These are phyloP conservation scores for Orthosia incerta DNA, from an alignment of 2,888 invertebrate species.

Conservation along the genomic window DNA sequence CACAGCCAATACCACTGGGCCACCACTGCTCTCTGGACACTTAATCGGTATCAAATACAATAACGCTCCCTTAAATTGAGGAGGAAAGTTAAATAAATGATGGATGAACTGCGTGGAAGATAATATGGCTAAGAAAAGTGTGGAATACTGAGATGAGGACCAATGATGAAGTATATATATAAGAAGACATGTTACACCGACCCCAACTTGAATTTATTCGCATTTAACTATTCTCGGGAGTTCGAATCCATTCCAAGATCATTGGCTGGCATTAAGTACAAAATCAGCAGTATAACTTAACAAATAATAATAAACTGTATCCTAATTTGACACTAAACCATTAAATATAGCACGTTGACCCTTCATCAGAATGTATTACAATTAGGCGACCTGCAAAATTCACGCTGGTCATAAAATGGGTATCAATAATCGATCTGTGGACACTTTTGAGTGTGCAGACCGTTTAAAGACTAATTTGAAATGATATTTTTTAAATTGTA, in stretches of 20 bases:
- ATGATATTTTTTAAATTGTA: slow-evolving; percentile 29
- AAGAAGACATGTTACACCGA: too few species aligned
- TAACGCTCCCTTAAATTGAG: too few species aligned
- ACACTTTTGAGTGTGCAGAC: slow-evolving; percentile 41
- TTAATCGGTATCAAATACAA: too few species aligned
- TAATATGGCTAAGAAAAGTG: too few species aligned
- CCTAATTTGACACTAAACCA: slow-evolving; percentile 44
- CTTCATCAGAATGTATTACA: slow-evolving; percentile 26
- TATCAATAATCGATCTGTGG: slow-evolving; percentile 48
- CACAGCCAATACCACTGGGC: too few species aligned
- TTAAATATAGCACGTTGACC: slow-evolving; percentile 56
- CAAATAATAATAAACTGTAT: slow-evolving; percentile 59
- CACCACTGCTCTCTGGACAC: too few species aligned
- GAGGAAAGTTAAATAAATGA: too few species aligned
- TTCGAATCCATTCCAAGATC: slow-evolving; percentile 34
- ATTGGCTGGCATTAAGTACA: slow-evolving; percentile 22
- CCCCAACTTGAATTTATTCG: not conserved
- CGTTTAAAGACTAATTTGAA: slow-evolving; percentile 48
- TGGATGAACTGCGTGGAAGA: too few species aligned
- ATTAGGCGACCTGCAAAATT: slow-evolving; percentile 53
- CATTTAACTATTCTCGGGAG: slow-evolving; percentile 4
- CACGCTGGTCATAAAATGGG: slow-evolving; percentile 45
- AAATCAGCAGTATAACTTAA: slow-evolving; percentile 15
- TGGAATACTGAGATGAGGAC: too few species aligned
- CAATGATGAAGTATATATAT: too few species aligned